Base-by-base conservation (phyloP, 2,113 vertebrate species). In the Rana temporaria region DNA sequence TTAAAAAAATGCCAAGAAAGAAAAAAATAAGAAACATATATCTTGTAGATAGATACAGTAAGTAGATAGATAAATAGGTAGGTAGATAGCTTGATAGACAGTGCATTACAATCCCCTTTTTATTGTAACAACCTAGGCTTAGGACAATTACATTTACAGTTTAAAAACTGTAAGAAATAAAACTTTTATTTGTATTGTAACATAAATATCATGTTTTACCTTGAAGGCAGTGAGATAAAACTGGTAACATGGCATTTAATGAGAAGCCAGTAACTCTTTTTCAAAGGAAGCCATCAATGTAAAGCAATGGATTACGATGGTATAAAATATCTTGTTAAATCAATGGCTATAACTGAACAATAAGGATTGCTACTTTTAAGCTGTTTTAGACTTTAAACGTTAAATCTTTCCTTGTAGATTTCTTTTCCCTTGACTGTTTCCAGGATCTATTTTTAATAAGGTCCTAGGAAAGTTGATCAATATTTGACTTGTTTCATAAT, bases 381-480 rank as follows among this genome's bases (percentile, higher is more conserved):
- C 65, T 66, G 65, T 83, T 83, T 83, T 83, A 83, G 75, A 72
- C 56, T 83, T 76, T 83, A 83, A 76, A 83, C 73, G 65, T 82
- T 68, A 83, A 83, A 76, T 83, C 55, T 38, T 76, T 83, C 72
- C 71, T 75, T 20, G 65, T 24, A 22, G 17, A 59, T 57, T 68
- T 57, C 42, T 78, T 76, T 24, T 67, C 81, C 81, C 71, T 34
- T 83, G 81, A 30, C 63, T 52, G 38, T 76, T 75, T 24, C 55
- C 18, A 68, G 81, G 69, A 68, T 76, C 81, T 83, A 83, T 83
- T 83, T 83, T 83, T 83, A 82, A 83, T 83, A 83, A 76, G 81
- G 81, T 83, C 53, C 72, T 76, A 67, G 81, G 56, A 83, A 83
- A 76, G 53, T 59, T 76, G 70, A 83, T 83, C 81, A 83, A 83